These are phyloP conservation scores for Cheilosia vernalis DNA, from an alignment of 2,888 invertebrate species.

Conservation along the genomic window DNA sequence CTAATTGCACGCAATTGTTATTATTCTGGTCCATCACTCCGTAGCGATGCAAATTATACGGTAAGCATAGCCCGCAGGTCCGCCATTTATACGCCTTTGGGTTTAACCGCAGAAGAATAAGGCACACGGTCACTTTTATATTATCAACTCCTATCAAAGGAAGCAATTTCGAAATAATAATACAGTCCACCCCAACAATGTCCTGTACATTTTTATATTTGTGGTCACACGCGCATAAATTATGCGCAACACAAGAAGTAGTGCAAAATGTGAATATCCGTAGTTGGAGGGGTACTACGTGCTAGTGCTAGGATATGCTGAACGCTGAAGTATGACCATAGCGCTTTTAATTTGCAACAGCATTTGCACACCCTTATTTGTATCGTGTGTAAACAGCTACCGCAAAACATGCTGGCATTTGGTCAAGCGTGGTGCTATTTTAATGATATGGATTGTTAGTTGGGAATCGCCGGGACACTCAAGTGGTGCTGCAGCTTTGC, in stretches of 20 bases:
- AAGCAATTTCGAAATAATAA: constrained; percentile 26
- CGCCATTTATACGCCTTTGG: constrained; percentile 27
- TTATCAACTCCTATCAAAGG: neutral
- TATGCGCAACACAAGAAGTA: neutral
- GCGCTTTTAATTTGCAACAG: constrained; percentile 3
- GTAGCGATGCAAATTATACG: constrained; percentile 2
- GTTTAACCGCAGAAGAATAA: constrained; percentile 29
- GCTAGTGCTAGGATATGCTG: neutral
- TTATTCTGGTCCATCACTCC: neutral
- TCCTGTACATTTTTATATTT: constrained; percentile 22
- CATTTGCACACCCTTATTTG: constrained; percentile 10
- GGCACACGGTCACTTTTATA: constrained; percentile 43
- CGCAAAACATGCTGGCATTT: constrained; percentile 9
- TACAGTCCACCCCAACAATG: constrained; percentile 41
- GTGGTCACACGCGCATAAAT: constrained; percentile 46
- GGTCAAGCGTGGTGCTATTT: neutral
- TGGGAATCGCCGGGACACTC: too few species aligned
- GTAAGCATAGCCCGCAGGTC: constrained; percentile 17
- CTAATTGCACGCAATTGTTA: constrained; percentile 31
- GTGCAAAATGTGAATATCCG: neutral
- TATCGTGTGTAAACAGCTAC: neutral
- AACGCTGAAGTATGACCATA: neutral
- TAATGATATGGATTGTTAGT: too few species aligned
- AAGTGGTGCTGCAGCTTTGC: too few species aligned
- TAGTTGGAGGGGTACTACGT: too few species aligned